Evolutionary conservation across 2,113 vertebrate genomes (phyloP).

Genomic region (Corythoichthys haematopterus): DNA sequence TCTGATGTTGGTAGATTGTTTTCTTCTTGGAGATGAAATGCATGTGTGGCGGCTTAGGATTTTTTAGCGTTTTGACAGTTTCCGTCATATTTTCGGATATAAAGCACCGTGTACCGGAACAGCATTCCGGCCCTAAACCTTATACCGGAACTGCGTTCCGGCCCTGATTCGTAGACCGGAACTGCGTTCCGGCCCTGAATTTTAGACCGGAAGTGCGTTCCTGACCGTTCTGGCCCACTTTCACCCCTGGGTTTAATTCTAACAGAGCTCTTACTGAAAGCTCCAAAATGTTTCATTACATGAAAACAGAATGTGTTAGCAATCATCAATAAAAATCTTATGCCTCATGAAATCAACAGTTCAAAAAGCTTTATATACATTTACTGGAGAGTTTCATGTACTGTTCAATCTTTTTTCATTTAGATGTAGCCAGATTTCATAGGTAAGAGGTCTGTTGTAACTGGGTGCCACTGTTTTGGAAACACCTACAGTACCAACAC

Average conservation of each 20-base stretch:
- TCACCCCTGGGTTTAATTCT: neutral
- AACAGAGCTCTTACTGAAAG: slow-evolving; percentile 1
- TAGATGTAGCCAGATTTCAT: slow-evolving; percentile 24
- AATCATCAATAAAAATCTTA: slow-evolving; percentile 15
- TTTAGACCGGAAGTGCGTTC: no score
- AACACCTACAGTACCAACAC: slow-evolving; percentile 43
- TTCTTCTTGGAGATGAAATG: no score
- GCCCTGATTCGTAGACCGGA: no score
- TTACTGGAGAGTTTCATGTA: slow-evolving; percentile 5
- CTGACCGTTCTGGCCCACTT: no score
- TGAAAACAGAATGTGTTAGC: slow-evolving; percentile 20
- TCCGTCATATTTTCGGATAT: no score
- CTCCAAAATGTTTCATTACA: slow-evolving; percentile 15
- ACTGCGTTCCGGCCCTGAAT: no score
- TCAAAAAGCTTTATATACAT: slow-evolving; percentile 21
- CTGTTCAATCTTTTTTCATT: slow-evolving; percentile 13
- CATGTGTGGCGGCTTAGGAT: no score
- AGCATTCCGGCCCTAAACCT: no score
- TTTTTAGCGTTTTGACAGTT: no score
- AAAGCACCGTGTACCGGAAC: no score
- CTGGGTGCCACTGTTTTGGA: slow-evolving; percentile 27
- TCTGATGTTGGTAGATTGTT: no score
- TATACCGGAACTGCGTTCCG: no score
- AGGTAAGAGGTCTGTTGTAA: slow-evolving; percentile 12
- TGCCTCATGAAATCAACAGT: slow-evolving; percentile 15